phyloP scores from a whole-genome alignment of 2,797 vertebrate genomes.

The Erpetoichthys calabaricus region DNA sequence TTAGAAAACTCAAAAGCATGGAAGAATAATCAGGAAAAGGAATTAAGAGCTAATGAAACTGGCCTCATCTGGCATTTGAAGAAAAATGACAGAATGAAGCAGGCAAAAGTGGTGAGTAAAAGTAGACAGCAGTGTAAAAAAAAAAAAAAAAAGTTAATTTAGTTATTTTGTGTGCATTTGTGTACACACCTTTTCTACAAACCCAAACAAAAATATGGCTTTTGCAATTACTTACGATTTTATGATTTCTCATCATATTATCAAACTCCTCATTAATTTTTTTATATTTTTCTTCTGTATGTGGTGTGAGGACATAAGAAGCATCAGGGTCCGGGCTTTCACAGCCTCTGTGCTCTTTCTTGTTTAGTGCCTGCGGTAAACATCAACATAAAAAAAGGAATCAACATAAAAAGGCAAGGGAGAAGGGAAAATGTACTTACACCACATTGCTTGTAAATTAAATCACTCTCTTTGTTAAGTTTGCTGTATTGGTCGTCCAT shows the following conservation, averaged over 20 bases:
- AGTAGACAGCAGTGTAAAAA: constrained; percentile 21
- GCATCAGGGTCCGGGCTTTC: constrained; percentile 98
- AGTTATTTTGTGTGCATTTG: too few species aligned
- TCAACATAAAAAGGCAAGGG: constrained; percentile 90
- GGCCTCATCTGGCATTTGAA: too few species aligned
- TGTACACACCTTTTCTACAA: constrained; percentile 48
- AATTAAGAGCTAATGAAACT: too few species aligned
- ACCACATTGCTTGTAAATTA: constrained; percentile 99
- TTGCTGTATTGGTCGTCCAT: constrained; percentile 98
- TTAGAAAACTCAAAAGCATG: too few species aligned
- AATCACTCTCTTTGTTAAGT: constrained; percentile 99
- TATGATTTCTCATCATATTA: constrained; percentile 99
- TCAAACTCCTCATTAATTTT: constrained; percentile 99
- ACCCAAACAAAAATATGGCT: constrained; percentile 53
- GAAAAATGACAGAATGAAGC: too few species aligned
- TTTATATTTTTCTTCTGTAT: constrained; percentile 99
- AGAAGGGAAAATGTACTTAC: constrained; percentile 90
- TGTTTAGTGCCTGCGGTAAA: constrained; percentile 98
- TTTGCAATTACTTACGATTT: constrained; percentile 77
- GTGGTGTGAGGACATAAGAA: constrained; percentile 98
- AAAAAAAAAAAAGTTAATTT: constrained; percentile 21
- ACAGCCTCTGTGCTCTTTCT: constrained; percentile 99
- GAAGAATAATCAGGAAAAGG: too few species aligned
- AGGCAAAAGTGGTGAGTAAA: constrained; percentile 20
- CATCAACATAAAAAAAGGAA: constrained; percentile 96